These are phyloP conservation scores for Echiichthys vipera DNA, from an alignment of 2,797 vertebrate genomes.

Conservation along the genomic window DNA sequence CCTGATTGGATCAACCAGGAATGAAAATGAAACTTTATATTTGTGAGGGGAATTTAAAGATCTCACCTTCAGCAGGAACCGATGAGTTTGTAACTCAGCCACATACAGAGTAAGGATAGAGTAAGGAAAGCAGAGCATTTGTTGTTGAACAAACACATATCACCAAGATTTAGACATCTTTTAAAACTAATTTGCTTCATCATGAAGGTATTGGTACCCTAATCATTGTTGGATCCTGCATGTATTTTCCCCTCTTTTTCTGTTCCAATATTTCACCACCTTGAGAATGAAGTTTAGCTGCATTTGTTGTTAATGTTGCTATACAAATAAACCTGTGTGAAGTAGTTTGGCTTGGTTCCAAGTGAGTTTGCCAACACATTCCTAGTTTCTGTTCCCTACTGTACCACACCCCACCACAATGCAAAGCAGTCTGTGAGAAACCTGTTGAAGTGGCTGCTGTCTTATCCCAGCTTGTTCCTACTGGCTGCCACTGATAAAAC, in stretches of 20 bases:
- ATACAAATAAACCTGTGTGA: not conserved
- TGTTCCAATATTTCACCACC: not conserved
- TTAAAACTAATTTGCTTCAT: too few species aligned
- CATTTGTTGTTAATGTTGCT: not conserved
- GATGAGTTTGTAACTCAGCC: too few species aligned
- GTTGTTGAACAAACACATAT: too few species aligned
- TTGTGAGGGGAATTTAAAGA: too few species aligned
- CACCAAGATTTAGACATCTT: too few species aligned
- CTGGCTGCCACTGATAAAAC: not conserved
- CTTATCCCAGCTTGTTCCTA: not conserved
- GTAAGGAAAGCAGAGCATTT: too few species aligned
- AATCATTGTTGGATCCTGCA: too few species aligned
- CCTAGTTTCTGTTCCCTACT: not conserved
- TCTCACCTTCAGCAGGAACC: too few species aligned
- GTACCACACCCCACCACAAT: not conserved
- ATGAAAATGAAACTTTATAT: too few species aligned
- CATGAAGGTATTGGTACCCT: too few species aligned
- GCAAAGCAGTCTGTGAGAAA: not conserved
- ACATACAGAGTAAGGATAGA: too few species aligned
- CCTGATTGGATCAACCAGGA: too few species aligned
- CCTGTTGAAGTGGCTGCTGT: not conserved
- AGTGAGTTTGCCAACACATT: not conserved
- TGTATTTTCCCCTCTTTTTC: not conserved
- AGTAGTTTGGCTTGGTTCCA: not conserved
- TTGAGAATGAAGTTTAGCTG: not conserved